These are phyloP conservation scores for Podocnemis expansa DNA, from an alignment of 2,113 vertebrate species.

Conservation along the genomic window DNA sequence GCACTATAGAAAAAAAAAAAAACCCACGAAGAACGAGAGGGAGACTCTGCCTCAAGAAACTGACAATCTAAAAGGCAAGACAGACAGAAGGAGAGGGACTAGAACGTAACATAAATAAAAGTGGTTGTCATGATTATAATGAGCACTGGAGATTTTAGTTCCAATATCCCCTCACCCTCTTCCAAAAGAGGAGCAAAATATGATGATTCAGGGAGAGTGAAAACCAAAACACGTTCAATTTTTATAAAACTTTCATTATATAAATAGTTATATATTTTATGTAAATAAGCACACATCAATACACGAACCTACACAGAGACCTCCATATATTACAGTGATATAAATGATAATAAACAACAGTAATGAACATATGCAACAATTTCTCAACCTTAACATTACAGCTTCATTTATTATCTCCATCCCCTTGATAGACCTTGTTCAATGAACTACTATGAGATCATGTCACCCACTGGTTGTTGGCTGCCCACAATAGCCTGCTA, in stretches of 20 bases:
- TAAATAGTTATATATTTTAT: not conserved
- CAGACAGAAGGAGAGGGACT: not conserved
- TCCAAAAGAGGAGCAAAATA: not conserved
- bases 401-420: not conserved
- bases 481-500: not conserved
- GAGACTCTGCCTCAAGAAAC: not conserved
- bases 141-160: not conserved
- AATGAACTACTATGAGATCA: not conserved
- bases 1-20: not conserved
- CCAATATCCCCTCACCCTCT: not conserved
- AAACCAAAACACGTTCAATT: not conserved
- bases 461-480: not conserved
- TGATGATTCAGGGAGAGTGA: not conserved
- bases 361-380: not conserved
- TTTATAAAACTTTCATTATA: not conserved
- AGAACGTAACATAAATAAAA: not conserved
- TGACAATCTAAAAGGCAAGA: not conserved
- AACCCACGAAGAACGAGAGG: not conserved
- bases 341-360: not conserved
- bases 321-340: not conserved
- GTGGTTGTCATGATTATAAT: not conserved
- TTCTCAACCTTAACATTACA: not conserved
- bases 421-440: not conserved
- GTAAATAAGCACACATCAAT: not conserved
- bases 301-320: not conserved